Conservation (phyloP, 2,797 vertebrate species). For the Tokudaia tokunoshimensis region DNA sequence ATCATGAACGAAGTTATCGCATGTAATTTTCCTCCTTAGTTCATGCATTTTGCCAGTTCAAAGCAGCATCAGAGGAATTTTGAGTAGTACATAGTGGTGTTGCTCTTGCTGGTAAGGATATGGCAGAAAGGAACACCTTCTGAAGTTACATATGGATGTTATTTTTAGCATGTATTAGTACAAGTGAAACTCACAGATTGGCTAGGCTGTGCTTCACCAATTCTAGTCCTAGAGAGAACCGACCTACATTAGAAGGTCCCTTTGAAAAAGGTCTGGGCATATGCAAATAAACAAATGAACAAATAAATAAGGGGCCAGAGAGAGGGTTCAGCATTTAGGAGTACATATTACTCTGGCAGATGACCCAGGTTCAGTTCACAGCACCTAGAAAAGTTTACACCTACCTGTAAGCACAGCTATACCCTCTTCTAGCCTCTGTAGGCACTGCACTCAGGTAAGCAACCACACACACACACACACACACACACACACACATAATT, state of each 20-base stretch:
- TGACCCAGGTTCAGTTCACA: neutral
- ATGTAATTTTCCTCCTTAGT: neutral
- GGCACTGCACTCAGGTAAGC: neutral
- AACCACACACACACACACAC: neutral
- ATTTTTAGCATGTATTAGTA: constrained; percentile 41
- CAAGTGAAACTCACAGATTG: neutral
- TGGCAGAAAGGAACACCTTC: neutral
- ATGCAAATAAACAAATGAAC: neutral
- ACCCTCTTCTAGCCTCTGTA: neutral
- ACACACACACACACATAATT: neutral
- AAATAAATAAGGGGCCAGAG: neutral
- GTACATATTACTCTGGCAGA: neutral
- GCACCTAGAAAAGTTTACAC: neutral
- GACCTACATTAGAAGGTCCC: neutral
- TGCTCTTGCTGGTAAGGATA: neutral
- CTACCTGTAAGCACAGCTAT: neutral
- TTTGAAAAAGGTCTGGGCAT: neutral
- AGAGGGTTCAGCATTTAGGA: neutral
- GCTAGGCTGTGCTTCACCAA: neutral
- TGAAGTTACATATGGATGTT: constrained; percentile 28
- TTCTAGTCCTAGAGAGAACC: constrained; percentile 32
- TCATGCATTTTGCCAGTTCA: neutral
- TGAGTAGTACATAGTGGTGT: neutral
- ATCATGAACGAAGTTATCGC: constrained; percentile 25
- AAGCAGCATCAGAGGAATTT: constrained; percentile 5